Percentiles rank a stretch among this genome's conserved stretches.
phyloP scores from a whole-genome alignment of 2,797 vertebrate genomes.

The Melanotaenia nigrans region DNA sequence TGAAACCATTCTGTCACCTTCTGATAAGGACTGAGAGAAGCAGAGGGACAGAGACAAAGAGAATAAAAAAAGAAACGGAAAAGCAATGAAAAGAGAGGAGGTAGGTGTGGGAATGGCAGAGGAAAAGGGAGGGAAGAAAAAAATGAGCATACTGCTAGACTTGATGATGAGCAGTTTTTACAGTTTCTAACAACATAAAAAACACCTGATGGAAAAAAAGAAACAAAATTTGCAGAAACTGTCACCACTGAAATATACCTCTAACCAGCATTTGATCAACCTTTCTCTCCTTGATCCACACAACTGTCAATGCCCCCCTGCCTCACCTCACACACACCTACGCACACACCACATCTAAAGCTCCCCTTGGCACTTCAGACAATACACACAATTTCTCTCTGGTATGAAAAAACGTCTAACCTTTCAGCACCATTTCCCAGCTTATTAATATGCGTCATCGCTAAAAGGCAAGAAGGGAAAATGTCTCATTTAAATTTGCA shows the following conservation, averaged over 20 bases:
- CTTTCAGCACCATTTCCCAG: conserved; percentile 68
- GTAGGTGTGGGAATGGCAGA: conserved; percentile 13
- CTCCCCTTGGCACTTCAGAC: conserved; percentile 39
- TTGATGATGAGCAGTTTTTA: background rate
- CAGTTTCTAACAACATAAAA: conserved; percentile 1
- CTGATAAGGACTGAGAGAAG: conserved; percentile 58
- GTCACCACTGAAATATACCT: conserved; percentile 42
- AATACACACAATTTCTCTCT: conserved; percentile 37
- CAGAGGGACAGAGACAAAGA: conserved; percentile 36
- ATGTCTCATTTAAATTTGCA: conserved; percentile 82
- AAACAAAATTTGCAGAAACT: conserved; percentile 14
- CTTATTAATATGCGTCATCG: conserved; percentile 77
- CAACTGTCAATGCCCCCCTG: conserved; percentile 24
- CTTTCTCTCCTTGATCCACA: conserved; percentile 53
- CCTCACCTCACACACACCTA: conserved; percentile 29
- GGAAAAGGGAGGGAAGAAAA: background rate
- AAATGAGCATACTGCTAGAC: conserved; percentile 4
- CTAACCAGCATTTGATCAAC: conserved; percentile 60
- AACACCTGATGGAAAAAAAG: background rate
- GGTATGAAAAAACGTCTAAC: conserved; percentile 62
- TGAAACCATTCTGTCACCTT: conserved; percentile 61
- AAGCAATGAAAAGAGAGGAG: conserved; percentile 23
- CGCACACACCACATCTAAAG: conserved; percentile 23
- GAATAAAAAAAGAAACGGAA: conserved; percentile 6
- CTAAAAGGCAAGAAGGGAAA: conserved; percentile 77